phyloP scores from a whole-genome alignment of 2,888 invertebrate genomes.

The Tachystola acroxantha region DNA sequence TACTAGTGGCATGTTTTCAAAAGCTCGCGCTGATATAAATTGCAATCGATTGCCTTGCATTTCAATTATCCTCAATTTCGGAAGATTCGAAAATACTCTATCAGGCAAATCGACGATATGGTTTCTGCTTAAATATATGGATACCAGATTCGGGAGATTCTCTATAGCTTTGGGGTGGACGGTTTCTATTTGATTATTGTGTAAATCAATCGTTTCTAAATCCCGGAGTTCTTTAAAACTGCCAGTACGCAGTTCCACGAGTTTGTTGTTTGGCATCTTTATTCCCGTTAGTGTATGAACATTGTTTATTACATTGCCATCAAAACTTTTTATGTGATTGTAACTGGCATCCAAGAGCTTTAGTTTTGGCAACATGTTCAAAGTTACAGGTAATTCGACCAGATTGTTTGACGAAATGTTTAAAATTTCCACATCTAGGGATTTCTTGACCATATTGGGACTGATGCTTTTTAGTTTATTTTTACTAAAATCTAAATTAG shows the following conservation, averaged over 20 bases:
- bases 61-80: conserved; percentile 85
- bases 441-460: conserved; percentile 79
- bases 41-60: conserved; percentile 88
- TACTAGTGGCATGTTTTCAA: conserved; percentile 86
- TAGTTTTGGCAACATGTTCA: conserved; percentile 83
- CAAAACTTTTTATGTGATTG: conserved; percentile 85
- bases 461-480: conserved; percentile 85
- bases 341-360: conserved; percentile 87
- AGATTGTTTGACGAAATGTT: conserved; percentile 89
- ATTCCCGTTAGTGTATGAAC: conserved; percentile 84
- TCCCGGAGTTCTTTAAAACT: conserved; percentile 85
- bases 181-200: conserved; percentile 87
- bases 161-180: conserved; percentile 86
- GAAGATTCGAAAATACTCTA: conserved; percentile 86
- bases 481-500: conserved; percentile 84
- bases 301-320: conserved; percentile 83
- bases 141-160: conserved; percentile 82
- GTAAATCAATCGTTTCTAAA: conserved; percentile 86
- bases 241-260: conserved; percentile 83
- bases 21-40: conserved; percentile 85
- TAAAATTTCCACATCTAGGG: conserved; percentile 83
- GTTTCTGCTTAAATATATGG: conserved; percentile 84
- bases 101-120: conserved; percentile 86
- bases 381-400: conserved; percentile 83
- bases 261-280: conserved; percentile 85